Base-by-base conservation (phyloP, 2,113 vertebrate species). In the Anser cygnoides region DNA sequence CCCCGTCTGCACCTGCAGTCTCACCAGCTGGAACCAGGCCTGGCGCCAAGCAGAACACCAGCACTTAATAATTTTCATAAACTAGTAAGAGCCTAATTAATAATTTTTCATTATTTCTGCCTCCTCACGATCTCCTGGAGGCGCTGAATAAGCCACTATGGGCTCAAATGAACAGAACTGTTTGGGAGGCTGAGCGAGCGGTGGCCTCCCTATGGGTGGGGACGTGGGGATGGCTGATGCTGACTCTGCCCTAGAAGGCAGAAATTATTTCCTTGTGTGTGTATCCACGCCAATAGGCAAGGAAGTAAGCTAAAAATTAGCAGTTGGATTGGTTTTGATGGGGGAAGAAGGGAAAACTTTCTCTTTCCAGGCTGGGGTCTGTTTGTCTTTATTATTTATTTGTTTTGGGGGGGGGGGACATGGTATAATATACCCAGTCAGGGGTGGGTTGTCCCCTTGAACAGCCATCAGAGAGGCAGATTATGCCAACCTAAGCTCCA, bases 71-170 rank as follows among this genome's bases (percentile, higher is more conserved):
- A 81, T 52, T 23, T 35, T 41, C 50, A 96, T 78, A 85, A 79
- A 93, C 86, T 85, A 90, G 82, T 82, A 89, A 79, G n/a, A 49
- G 23, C 43, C 35, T 88, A 78, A 94, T 94, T 91, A 91, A 91
- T 90, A 52, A 9, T 23, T 85, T 74, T 66, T 13, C 66, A 66
- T 89, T 86, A 52, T 73, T 89, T 52, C 72, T 75, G 72, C 71
- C 71, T 89, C 57, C 75, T 86, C 29, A 8, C 65, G 84, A 83
- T 66, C 71, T 86, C 80, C 84, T 2, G 0, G 67, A 71, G 89
- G 89, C 50, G 8, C 20, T 29, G 72, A 65, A 61, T 29, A 65
- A 87, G 39, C 67, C 0, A 52, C 33, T 41, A 14, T 0, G 10
- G 26, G 29, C 50, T 44, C 19, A 25, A 89, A 74, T 15, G 11